Base-by-base conservation (phyloP, 2,113 vertebrate genomes). In the Cyanocitta stelleri region DNA sequence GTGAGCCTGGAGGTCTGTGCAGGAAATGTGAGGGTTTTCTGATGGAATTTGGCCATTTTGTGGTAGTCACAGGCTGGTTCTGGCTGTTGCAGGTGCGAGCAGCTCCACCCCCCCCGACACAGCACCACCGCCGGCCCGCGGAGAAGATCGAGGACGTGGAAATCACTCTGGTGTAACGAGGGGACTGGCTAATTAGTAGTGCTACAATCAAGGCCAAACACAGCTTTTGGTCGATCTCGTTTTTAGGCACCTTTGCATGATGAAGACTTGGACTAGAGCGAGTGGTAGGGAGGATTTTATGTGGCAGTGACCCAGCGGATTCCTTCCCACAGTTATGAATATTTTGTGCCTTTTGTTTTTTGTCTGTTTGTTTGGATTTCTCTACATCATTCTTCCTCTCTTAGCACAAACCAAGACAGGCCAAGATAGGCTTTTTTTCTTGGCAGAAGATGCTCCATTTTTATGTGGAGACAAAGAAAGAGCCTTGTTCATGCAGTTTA, bases 61-160 rank as follows among this genome's bases (percentile, higher is more conserved):
- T 32, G 77, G 9, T 35, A 5, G 44, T 93, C 29, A 93, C 41
- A 0, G 46, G 79, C 77, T 77, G 75, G 13, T 89, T 95, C 80
- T 93, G 84, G 29, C 48, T 39, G 11, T 94, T 96, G 24, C 98
- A 99, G 99, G 99, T 99, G 52, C 98, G 99, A 83, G 99, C 99
- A 2, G 99, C 99, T 51, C 99, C 99, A 3, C 99, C 99, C 6
- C 99, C 99, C 16, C 99, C 99, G 5, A 99, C 99, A 3, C 99
- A 99, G 96, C 98, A 98, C 32, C 97, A 98, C 32, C 98, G 99
- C 55, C 97, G 98, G 90, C 96, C 98, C 6, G 63, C 98, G 13
- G 99, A 99, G 97, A 99, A 99, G 97, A 98, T 98, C 0, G 99
- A 99, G 96, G 99, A 99, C 33, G 99, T 99, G 97, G 99, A 99